These are phyloP conservation scores for Coilia nasus DNA, from an alignment of 2,797 vertebrate species.

Conservation along the genomic window DNA sequence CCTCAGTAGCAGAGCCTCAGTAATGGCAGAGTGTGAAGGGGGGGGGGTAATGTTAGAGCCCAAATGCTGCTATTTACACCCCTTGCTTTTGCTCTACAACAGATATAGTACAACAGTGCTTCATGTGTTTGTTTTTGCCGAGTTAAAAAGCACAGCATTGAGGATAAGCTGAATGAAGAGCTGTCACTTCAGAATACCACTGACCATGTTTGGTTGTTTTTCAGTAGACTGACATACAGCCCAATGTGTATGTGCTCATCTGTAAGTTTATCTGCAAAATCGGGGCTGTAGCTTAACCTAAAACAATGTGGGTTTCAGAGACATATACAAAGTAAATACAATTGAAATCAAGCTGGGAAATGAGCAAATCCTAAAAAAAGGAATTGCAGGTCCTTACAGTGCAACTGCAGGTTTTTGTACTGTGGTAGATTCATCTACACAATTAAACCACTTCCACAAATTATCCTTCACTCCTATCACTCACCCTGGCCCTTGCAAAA, in stretches of 20 bases:
- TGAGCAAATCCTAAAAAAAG: not conserved
- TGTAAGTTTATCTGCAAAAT: constrained; percentile 97
- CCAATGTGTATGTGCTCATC: constrained; percentile 99
- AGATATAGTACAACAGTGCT: too few species aligned
- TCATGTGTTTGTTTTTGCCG: not conserved
- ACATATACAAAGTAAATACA: constrained; percentile 49
- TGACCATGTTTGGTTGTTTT: constrained; percentile 94
- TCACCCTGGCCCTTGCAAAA: constrained; percentile 98
- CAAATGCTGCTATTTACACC: not conserved
- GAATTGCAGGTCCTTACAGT: too few species aligned
- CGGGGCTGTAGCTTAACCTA: constrained; percentile 97
- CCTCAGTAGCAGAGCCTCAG: not conserved
- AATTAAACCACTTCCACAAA: constrained; percentile 47
- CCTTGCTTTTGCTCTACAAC: not conserved
- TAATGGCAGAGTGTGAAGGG: not conserved
- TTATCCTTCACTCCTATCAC: constrained; percentile 68
- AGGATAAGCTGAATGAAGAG: not conserved
- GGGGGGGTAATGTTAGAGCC: not conserved
- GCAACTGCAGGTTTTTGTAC: too few species aligned
- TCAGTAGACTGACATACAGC: constrained; percentile 96
- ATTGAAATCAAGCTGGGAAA: constrained; percentile 28
- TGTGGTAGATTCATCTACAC: not conserved
- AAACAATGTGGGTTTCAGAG: constrained; percentile 75
- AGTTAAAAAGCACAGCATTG: constrained; percentile 9
- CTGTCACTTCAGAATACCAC: constrained; percentile 63